These are phyloP conservation scores for Pseudomugil tenellus DNA, from an alignment of 2,797 vertebrate species.

Conservation along the genomic window DNA sequence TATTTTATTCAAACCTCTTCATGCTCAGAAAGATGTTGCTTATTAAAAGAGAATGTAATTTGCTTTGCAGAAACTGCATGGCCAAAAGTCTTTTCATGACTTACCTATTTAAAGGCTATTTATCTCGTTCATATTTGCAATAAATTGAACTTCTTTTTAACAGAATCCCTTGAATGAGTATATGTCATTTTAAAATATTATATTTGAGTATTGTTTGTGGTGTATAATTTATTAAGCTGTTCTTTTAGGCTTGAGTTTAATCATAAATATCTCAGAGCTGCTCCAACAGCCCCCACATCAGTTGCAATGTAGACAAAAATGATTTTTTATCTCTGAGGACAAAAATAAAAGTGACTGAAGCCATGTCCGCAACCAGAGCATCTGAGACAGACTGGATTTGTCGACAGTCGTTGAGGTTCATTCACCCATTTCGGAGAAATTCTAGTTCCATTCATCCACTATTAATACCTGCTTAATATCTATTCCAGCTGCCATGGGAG, in stretches of 20 bases:
- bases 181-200: constrained; percentile 3
- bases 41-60: constrained; percentile 8
- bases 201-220: not conserved
- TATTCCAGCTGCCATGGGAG: not conserved
- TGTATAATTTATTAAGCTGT: constrained; percentile 9
- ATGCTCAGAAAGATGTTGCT: not conserved
- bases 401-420: not conserved
- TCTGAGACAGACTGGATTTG: not conserved
- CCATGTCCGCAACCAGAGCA: not conserved
- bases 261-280: constrained; percentile 16
- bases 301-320: constrained; percentile 6
- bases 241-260: constrained; percentile 16
- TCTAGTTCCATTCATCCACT: not conserved
- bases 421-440: not conserved
- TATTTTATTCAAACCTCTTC: constrained; percentile 12
- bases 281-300: constrained; percentile 1
- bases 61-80: constrained; percentile 7
- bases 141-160: not conserved
- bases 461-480: not conserved
- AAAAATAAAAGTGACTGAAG: not conserved
- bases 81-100: not conserved
- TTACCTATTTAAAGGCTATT: not conserved
- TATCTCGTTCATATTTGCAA: constrained; percentile 6
- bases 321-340: not conserved
- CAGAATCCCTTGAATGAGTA: not conserved